Evolutionary conservation across 1,140 invertebrate species (phyloP).

Genomic region (Sycophila sp.): DNA sequence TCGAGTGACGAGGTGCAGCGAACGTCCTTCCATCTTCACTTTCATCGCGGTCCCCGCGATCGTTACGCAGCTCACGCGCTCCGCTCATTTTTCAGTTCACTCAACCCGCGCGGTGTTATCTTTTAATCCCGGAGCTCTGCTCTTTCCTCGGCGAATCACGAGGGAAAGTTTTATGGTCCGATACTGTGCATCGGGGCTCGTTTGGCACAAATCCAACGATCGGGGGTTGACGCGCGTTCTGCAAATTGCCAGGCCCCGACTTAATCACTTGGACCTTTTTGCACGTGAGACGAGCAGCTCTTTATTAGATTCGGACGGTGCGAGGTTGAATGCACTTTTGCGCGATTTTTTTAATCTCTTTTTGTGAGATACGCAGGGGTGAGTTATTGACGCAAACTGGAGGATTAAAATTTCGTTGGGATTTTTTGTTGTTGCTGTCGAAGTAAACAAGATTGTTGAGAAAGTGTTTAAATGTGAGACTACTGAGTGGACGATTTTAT

Average conservation of each 20-base stretch:
- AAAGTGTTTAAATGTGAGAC: too few species aligned
- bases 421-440: too few species aligned
- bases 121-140: not conserved
- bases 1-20: too few species aligned
- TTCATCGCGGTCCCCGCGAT: not conserved
- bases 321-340: not conserved
- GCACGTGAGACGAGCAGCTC: too few species aligned
- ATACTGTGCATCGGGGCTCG: not conserved
- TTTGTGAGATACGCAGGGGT: too few species aligned
- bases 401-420: too few species aligned
- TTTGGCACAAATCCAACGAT: not conserved
- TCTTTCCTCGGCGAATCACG: not conserved
- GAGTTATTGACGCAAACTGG: not conserved
- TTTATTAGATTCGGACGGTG: not conserved
- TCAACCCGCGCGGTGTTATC: not conserved
- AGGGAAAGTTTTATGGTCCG: not conserved
- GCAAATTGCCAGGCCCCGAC: not conserved
- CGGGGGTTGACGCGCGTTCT: not conserved
- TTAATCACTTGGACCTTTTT: not conserved
- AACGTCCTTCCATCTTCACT: not conserved
- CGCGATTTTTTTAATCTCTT: not conserved
- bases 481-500: too few species aligned
- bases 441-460: too few species aligned
- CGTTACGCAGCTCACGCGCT: not conserved
- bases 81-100: constrained; percentile 12